Percentiles rank a stretch among this genome's conserved stretches.
These are phyloP conservation scores for Drosophila austrosaltans DNA, from an alignment of 2,888 invertebrate species.

Conservation along the genomic window DNA sequence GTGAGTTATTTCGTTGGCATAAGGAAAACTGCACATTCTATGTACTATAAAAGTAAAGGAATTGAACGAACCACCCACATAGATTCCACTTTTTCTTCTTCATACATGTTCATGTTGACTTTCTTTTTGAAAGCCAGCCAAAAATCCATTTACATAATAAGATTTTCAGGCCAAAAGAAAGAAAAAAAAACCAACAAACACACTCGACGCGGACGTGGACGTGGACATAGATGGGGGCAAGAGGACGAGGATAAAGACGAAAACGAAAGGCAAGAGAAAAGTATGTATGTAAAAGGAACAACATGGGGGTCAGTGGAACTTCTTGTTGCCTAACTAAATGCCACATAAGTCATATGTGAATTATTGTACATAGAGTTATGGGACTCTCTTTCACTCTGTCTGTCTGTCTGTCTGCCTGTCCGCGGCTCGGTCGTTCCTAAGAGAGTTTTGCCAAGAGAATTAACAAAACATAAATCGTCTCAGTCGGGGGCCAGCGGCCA, in stretches of 20 bases:
- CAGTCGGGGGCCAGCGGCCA: constrained; percentile 10
- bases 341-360: constrained; percentile 50
- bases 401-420: background rate
- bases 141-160: constrained; percentile 56
- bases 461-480: constrained; percentile 55
- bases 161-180: constrained; percentile 22
- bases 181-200: constrained; percentile 8
- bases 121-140: constrained; percentile 48
- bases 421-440: background rate
- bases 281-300: constrained; percentile 22
- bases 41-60: background rate
- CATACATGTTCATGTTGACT: constrained; percentile 14
- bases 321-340: constrained; percentile 38
- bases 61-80: background rate
- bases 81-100: background rate
- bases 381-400: background rate
- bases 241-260: background rate
- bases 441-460: constrained; percentile 51
- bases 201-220: background rate
- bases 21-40: constrained; percentile 1
- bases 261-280: constrained; percentile 16
- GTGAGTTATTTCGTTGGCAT: constrained; percentile 27
- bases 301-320: constrained; percentile 14
- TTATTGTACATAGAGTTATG: constrained; percentile 25
- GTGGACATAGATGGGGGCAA: background rate